Percentiles rank a stretch among this genome's conserved stretches.
phyloP scores from a whole-genome alignment of 2,888 invertebrate species.

The Perdita meconis region DNA sequence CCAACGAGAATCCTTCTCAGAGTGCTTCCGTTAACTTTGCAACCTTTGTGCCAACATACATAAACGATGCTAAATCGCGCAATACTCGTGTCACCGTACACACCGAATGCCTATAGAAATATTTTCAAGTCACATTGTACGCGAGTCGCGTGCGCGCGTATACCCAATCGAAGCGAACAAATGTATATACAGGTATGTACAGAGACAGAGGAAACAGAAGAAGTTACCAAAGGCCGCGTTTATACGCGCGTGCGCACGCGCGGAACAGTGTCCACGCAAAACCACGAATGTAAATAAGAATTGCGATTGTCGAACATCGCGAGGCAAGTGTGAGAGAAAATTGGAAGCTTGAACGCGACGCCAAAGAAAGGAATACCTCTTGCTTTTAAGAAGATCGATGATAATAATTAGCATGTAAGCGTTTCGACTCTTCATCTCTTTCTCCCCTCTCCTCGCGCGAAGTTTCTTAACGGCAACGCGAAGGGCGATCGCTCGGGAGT shows the following conservation, averaged over 20 bases:
- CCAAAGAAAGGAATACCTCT: constrained; percentile 62
- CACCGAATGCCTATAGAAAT: constrained; percentile 76
- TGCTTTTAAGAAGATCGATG: constrained; percentile 74
- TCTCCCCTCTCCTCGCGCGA: constrained; percentile 8
- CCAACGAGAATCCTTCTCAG: neutral
- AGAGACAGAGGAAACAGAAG: constrained; percentile 19
- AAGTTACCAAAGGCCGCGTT: constrained; percentile 21
- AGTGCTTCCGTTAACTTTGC: constrained; percentile 48
- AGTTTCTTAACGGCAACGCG: constrained; percentile 11
- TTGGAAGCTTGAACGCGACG: constrained; percentile 41
- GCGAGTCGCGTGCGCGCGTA: constrained; percentile 15
- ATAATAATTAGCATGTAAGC: constrained; percentile 84
- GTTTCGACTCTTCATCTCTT: constrained; percentile 51
- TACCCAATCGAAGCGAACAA: constrained; percentile 10
- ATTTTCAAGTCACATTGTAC: constrained; percentile 72
- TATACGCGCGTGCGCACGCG: constrained; percentile 15
- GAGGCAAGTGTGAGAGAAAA: constrained; percentile 26
- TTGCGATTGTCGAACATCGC: constrained; percentile 30
- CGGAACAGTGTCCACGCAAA: constrained; percentile 26
- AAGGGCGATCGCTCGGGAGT: constrained; percentile 12
- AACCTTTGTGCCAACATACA: constrained; percentile 68
- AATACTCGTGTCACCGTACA: constrained; percentile 73
- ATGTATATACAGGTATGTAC: constrained; percentile 20
- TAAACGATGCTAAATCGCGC: constrained; percentile 70
- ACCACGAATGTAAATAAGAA: constrained; percentile 50